Percentiles rank a stretch among this genome's conserved stretches.
Conservation (phyloP, 2,113 vertebrate species). For the Aspiorhynchus laticeps region DNA sequence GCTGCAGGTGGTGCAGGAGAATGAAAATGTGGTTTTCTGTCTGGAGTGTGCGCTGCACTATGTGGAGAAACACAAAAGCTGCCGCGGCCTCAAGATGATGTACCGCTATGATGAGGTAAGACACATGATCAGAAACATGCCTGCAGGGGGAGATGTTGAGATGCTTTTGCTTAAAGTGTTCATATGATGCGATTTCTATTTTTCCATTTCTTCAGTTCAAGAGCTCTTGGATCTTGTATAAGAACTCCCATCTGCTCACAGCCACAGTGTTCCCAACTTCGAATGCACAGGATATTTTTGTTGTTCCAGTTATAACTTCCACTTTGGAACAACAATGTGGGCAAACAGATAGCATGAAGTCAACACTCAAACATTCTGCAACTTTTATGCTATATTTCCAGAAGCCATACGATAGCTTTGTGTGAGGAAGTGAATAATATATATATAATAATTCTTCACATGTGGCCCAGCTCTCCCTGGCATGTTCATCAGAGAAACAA, state of each 20-base stretch:
- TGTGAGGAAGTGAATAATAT: too few relatives aligned
- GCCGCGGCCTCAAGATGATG: slow-evolving; percentile 98
- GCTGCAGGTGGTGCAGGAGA: slow-evolving; percentile 94
- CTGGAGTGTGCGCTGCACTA: slow-evolving; percentile 95
- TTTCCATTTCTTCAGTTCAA: too few relatives aligned
- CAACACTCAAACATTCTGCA: background rate
- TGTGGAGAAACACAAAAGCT: slow-evolving; percentile 97
- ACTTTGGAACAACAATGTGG: background rate
- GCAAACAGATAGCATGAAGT: background rate
- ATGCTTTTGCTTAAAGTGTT: background rate
- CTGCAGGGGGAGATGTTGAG: slow-evolving; percentile 25
- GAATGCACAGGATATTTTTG: background rate
- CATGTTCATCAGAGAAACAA: too few relatives aligned
- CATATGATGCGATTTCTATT: too few relatives aligned
- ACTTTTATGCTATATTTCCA: background rate
- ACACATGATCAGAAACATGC: background rate
- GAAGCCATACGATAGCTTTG: too few relatives aligned
- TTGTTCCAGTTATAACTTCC: background rate
- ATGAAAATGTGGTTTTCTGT: slow-evolving; percentile 97
- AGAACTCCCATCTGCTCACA: background rate
- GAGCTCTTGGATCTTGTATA: background rate
- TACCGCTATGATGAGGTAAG: slow-evolving; percentile 96
- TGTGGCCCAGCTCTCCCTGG: too few relatives aligned
- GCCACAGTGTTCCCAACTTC: background rate
- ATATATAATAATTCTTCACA: too few relatives aligned